Evolutionary conservation across 2,888 invertebrate species (phyloP), one percentile per base, ranked within the genome.

Genomic region (Aromia moschata): DNA sequence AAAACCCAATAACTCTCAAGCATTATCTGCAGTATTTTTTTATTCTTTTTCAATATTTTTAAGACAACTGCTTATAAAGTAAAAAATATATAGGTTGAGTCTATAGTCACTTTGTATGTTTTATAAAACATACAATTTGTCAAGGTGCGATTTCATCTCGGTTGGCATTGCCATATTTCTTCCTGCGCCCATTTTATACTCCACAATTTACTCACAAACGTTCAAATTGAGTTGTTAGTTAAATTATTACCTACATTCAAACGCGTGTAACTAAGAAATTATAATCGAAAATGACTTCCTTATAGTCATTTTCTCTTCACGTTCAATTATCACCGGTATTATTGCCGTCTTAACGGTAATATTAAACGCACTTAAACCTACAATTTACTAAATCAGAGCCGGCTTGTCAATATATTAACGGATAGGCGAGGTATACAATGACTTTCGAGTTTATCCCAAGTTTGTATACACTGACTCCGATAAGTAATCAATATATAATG

Each of bases 181-280:
- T 17, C 9, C 9, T 17, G 15, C 10, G 15, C 30, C 36, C 16
- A 25, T 41, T 56, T n/a, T 47, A 5, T 17, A 30, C 10, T 16
- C n/a, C 36, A 15, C 15, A 20, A 18, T 45, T 45, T 38, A 43
- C 16, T 37, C 17, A 44, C 56, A 40, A 56, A 47, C 41, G 15
- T 37, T 55, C 45, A 41, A 49, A 56, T 49, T 56, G 46, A 56
- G 47, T 31, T 49, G 47, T 37, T 36, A n/a, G 46, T 12, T 38
- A 10, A 44, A 45, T 38, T 45, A 38, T 41, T 30, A 18, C 33
- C 41, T 17, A 33, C 38, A 49, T 56, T 25, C 18, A 33, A 51
- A 51, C 43, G 56, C 20, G n/a, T 56, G 49, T 31, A 49, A 56
- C 56, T 37, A 36, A 46, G 51, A 49, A 56, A 51, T 56, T 40